These are phyloP conservation scores for Thalpophila matura DNA, from an alignment of 2,888 invertebrate species.

Conservation along the genomic window DNA sequence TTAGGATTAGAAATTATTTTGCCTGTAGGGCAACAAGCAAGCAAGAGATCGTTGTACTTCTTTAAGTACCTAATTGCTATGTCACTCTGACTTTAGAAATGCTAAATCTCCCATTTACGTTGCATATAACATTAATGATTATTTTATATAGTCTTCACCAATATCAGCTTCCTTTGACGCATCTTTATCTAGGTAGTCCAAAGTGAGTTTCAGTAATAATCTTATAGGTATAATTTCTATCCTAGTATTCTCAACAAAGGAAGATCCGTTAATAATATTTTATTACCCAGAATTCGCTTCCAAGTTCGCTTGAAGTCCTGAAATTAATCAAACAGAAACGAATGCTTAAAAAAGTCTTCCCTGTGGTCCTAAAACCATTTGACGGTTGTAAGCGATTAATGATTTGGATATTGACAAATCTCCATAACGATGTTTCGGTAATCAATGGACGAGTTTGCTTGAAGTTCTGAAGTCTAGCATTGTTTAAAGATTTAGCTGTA, in stretches of 20 bases:
- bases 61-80: constrained; percentile 8
- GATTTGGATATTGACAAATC: constrained; percentile 44
- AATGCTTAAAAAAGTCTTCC: constrained; percentile 25
- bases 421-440: constrained; percentile 20
- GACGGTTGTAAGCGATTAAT: constrained; percentile 19
- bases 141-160: no score
- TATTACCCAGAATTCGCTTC: no score
- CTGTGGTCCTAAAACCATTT: constrained; percentile 22
- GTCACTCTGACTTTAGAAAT: constrained; percentile 3
- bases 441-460: constrained; percentile 41
- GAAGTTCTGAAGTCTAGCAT: constrained; percentile 44
- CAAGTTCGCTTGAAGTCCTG: constrained; percentile 16
- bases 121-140: background rate
- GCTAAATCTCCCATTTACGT: background rate
- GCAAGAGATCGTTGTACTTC: background rate
- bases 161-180: background rate
- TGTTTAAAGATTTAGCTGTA: constrained; percentile 60
- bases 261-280: no score
- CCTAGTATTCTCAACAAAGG: no score
- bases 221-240: no score
- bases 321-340: constrained; percentile 17
- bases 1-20: constrained; percentile 39
- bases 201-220: background rate
- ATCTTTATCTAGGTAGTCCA: background rate
- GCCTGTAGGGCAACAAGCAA: constrained; percentile 11